Conservation (phyloP, 2,797 vertebrate species). For the Adrianichthys oophorus region DNA sequence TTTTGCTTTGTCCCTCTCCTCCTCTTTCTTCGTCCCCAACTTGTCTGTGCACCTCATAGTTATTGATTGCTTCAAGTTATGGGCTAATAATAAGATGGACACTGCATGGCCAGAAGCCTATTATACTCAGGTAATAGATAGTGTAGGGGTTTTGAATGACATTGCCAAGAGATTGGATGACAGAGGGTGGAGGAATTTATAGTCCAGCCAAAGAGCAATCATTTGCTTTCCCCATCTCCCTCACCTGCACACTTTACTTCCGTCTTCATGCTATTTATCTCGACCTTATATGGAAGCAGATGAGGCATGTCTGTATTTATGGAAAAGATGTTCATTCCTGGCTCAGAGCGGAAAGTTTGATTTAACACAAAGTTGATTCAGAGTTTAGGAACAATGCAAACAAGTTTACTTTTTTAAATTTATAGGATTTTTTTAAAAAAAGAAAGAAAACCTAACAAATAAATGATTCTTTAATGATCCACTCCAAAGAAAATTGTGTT, state of each 20-base stretch:
- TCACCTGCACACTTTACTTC: conserved; percentile 8
- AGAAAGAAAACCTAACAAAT: too few species aligned
- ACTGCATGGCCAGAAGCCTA: conserved; percentile 79
- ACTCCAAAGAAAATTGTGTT: neutral
- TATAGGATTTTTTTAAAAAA: too few species aligned
- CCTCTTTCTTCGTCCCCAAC: conserved; percentile 8
- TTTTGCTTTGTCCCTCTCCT: conserved; percentile 40
- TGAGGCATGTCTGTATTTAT: conserved; percentile 76
- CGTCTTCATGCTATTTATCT: conserved; percentile 69
- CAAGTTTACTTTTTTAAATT: neutral
- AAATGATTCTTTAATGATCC: too few species aligned
- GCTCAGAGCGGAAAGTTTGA: conserved; percentile 53
- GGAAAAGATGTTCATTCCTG: conserved; percentile 72
- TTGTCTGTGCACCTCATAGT: conserved; percentile 68
- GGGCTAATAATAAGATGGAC: conserved; percentile 81
- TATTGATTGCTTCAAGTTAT: conserved; percentile 84
- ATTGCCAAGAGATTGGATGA: conserved; percentile 83
- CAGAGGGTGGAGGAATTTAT: conserved; percentile 79
- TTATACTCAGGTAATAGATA: conserved; percentile 82
- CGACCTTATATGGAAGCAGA: conserved; percentile 76
- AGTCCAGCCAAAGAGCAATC: conserved; percentile 60
- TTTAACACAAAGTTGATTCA: neutral
- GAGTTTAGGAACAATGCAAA: neutral
- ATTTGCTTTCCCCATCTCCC: conserved; percentile 11
- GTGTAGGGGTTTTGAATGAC: conserved; percentile 79